A percentile compares a stretch with the other conserved stretches of the same genome.
Evolutionary conservation across 2,797 vertebrate genomes (phyloP).

Genomic region (Pangasius macronema): DNA sequence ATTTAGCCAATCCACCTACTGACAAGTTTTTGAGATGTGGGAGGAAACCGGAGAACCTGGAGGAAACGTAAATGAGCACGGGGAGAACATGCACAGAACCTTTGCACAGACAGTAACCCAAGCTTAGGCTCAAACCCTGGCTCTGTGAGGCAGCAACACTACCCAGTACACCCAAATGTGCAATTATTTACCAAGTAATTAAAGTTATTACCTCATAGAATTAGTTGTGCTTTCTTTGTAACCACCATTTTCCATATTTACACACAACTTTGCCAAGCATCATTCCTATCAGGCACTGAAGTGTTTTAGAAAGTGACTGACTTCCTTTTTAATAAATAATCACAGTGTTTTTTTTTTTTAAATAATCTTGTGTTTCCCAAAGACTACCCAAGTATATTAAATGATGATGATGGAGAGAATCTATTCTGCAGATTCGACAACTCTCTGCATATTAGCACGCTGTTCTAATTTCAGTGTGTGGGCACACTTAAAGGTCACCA

Average conservation of each 20-base stretch:
- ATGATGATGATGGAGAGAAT: not conserved
- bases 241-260: not conserved
- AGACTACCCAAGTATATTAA: not conserved
- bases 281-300: not conserved
- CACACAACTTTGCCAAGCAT: not conserved
- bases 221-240: not conserved
- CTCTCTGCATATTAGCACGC: not conserved
- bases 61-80: not conserved
- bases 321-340: not conserved
- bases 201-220: not conserved
- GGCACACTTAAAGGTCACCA: constrained; percentile 44
- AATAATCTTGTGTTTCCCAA: not conserved
- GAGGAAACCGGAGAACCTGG: not conserved
- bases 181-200: not conserved
- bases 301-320: not conserved
- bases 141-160: not conserved
- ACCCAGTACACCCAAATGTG: not conserved
- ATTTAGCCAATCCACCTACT: not conserved
- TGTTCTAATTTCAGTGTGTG: constrained; percentile 22
- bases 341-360: not conserved
- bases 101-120: not conserved
- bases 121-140: not conserved
- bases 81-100: not conserved
- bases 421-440: constrained; percentile 17
- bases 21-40: not conserved